These are phyloP conservation scores for Lycophotia porphyrea DNA, from an alignment of 2,888 invertebrate species.

Conservation along the genomic window DNA sequence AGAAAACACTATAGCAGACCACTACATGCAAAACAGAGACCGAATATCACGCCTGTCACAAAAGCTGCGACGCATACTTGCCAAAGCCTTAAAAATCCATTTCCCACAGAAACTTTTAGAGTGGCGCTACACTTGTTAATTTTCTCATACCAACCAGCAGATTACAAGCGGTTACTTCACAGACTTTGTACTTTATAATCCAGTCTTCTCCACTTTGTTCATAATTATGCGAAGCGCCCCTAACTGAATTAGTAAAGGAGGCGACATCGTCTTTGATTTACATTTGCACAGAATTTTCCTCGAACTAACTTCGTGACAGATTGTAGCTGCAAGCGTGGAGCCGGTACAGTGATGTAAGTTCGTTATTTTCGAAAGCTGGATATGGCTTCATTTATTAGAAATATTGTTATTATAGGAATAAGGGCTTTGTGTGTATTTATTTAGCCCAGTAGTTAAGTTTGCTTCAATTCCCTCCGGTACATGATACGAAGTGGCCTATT, in stretches of 20 bases:
- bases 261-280: slow-evolving; percentile 68
- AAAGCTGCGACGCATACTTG: slow-evolving; percentile 21
- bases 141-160: slow-evolving; percentile 40
- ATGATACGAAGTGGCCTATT: no score
- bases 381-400: slow-evolving; percentile 5
- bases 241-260: slow-evolving; percentile 66
- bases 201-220: slow-evolving; percentile 53
- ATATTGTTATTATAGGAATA: neutral
- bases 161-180: slow-evolving; percentile 46
- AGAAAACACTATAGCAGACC: slow-evolving; percentile 22
- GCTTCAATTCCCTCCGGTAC: no score
- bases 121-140: slow-evolving; percentile 57
- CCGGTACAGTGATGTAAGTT: slow-evolving; percentile 27
- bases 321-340: slow-evolving; percentile 61
- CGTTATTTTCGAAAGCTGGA: slow-evolving; percentile 27
- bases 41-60: slow-evolving; percentile 12
- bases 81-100: slow-evolving; percentile 54
- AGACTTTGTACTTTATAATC: slow-evolving; percentile 54
- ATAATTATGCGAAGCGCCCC: slow-evolving; percentile 64
- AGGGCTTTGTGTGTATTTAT: neutral
- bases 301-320: slow-evolving; percentile 66
- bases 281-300: slow-evolving; percentile 64
- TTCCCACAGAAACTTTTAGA: slow-evolving; percentile 52
- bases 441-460: neutral
- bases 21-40: slow-evolving; percentile 1